Percentiles rank a stretch among this genome's conserved stretches.
phyloP scores from a whole-genome alignment of 2,797 vertebrate genomes.

The Eulemur mongoz region DNA sequence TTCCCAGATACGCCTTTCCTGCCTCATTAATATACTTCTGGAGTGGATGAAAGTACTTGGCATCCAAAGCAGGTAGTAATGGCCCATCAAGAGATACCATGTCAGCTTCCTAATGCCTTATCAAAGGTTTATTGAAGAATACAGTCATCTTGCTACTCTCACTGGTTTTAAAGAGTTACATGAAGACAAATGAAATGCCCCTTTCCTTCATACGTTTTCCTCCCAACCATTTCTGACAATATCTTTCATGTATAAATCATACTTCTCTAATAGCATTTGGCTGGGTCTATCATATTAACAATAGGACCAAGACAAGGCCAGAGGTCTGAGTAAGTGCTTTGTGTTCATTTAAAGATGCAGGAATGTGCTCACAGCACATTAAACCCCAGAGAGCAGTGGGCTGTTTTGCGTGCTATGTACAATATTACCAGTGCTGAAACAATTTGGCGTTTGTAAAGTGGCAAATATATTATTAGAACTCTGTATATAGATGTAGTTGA shows the following conservation, averaged over 20 bases:
- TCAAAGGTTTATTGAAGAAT: slow-evolving; percentile 83
- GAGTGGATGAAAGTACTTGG: slow-evolving; percentile 78
- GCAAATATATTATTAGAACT: neutral
- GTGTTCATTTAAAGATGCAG: slow-evolving; percentile 57
- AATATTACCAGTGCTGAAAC: neutral
- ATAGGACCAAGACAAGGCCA: slow-evolving; percentile 57
- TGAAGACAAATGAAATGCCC: slow-evolving; percentile 81
- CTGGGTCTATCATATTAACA: slow-evolving; percentile 71
- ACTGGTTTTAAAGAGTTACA: slow-evolving; percentile 81
- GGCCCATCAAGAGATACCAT: slow-evolving; percentile 79
- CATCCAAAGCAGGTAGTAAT: slow-evolving; percentile 81
- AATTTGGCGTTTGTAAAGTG: neutral
- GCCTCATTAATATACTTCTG: slow-evolving; percentile 80
- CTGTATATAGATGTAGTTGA: neutral
- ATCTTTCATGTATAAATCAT: slow-evolving; percentile 76
- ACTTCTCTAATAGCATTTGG: slow-evolving; percentile 65
- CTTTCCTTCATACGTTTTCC: slow-evolving; percentile 72
- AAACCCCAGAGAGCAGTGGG: neutral
- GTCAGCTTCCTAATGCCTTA: slow-evolving; percentile 81
- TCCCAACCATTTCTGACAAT: slow-evolving; percentile 73
- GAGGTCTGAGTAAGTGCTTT: slow-evolving; percentile 41
- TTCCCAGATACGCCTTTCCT: slow-evolving; percentile 72
- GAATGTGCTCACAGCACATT: neutral
- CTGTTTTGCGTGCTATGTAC: neutral
- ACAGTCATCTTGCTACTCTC: slow-evolving; percentile 78